These are phyloP conservation scores for Agrypnus murinus DNA, from an alignment of 2,888 invertebrate species.

Conservation along the genomic window DNA sequence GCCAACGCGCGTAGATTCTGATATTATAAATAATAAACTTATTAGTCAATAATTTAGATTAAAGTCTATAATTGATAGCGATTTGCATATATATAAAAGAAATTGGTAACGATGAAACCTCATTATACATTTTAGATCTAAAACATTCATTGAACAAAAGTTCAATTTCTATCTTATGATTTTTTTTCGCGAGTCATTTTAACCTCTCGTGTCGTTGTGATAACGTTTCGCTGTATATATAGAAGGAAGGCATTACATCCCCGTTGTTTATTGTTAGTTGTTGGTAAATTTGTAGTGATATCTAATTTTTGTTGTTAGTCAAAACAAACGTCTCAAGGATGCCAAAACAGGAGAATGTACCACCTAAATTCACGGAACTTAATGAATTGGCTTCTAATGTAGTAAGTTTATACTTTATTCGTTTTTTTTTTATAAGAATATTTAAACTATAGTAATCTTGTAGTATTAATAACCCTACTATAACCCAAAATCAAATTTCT, in stretches of 20 bases:
- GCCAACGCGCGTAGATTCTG: background rate
- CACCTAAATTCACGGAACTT: slow-evolving; percentile 71
- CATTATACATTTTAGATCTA: background rate
- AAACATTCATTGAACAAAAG: background rate
- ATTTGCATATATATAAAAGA: slow-evolving; percentile 17
- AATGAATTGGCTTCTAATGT: slow-evolving; percentile 72
- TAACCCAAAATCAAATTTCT: background rate
- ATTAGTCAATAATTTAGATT: slow-evolving; percentile 23
- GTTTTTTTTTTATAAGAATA: too few species aligned
- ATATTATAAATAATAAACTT: slow-evolving; percentile 1
- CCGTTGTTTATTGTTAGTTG: background rate
- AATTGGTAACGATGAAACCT: background rate
- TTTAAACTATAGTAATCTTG: too few species aligned
- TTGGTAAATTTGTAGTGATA: slow-evolving; percentile 1
- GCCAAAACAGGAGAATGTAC: slow-evolving; percentile 27
- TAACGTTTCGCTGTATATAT: slow-evolving; percentile 2
- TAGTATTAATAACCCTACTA: background rate
- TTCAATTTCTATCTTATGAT: background rate
- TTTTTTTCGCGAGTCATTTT: slow-evolving; percentile 1
- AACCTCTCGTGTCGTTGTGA: slow-evolving; percentile 11
- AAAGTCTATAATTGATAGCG: slow-evolving; percentile 15
- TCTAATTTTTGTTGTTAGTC: background rate
- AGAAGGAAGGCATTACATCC: background rate
- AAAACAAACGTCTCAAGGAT: slow-evolving; percentile 11
- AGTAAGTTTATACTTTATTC: slow-evolving; percentile 65